These are phyloP conservation scores for Hycleus phaleratus DNA, from an alignment of 1,140 invertebrate genomes.

Conservation along the genomic window DNA sequence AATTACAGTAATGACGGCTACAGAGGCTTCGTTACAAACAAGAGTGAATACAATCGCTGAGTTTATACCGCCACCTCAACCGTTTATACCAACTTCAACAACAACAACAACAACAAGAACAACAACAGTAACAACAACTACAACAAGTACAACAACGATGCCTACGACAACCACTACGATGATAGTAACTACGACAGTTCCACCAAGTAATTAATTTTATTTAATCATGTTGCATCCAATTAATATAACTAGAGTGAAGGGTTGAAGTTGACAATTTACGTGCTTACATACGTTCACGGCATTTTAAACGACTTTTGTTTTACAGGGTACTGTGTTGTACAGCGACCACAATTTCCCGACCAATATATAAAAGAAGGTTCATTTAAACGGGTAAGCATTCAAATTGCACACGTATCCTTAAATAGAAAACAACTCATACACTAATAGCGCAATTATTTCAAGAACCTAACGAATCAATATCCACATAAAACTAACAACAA, in stretches of 20 bases:
- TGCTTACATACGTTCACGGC: not conserved
- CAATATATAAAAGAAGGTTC: slow-evolving; percentile 66
- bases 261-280: slow-evolving; percentile 1
- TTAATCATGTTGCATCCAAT: slow-evolving; percentile 15
- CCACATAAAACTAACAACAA: not conserved
- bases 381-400: slow-evolving; percentile 59
- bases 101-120: slow-evolving; percentile 42
- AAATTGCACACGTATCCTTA: slow-evolving; percentile 6
- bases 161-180: slow-evolving; percentile 53
- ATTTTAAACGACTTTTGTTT: slow-evolving; percentile 22
- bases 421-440: slow-evolving; percentile 2
- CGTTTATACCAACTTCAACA: slow-evolving; percentile 33
- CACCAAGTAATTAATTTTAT: slow-evolving; percentile 53
- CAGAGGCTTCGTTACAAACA: slow-evolving; percentile 30
- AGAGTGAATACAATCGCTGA: slow-evolving; percentile 31
- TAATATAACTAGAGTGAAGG: slow-evolving; percentile 10
- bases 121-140: slow-evolving; percentile 46
- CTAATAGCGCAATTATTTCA: too few species aligned
- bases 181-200: slow-evolving; percentile 58
- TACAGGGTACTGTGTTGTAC: slow-evolving; percentile 69
- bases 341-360: slow-evolving; percentile 64
- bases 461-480: not conserved
- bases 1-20: slow-evolving; percentile 28
- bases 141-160: slow-evolving; percentile 47
- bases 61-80: slow-evolving; percentile 33